Evolutionary conservation across 2,797 vertebrate species (phyloP).

Genomic region (Columba guinea): DNA sequence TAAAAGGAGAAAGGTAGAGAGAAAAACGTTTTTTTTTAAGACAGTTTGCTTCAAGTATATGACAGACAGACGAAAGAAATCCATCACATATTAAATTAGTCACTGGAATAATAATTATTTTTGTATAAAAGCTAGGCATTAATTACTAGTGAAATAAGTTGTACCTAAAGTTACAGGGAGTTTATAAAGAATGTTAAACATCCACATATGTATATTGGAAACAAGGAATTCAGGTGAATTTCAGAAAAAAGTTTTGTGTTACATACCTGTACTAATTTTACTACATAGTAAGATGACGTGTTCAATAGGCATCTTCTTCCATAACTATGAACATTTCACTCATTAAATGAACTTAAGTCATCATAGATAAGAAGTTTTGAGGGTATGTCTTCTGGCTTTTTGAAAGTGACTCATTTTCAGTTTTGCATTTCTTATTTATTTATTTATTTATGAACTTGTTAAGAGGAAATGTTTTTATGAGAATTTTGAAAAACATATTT

Average conservation of each 20-base stretch:
- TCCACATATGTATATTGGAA: background rate
- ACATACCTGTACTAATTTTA: background rate
- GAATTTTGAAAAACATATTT: background rate
- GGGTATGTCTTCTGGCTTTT: background rate
- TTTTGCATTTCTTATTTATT: background rate
- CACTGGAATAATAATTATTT: background rate
- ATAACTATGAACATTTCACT: background rate
- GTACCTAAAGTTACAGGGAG: background rate
- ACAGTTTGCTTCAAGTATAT: background rate
- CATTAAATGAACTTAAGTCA: background rate
- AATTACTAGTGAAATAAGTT: background rate
- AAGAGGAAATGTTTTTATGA: background rate
- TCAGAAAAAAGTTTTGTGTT: background rate
- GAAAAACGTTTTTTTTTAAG: background rate
- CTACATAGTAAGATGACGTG: accelerated
- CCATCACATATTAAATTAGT: background rate
- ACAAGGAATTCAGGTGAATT: background rate
- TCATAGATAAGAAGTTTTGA: background rate
- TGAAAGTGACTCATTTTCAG: background rate
- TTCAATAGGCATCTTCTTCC: background rate
- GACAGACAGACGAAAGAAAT: background rate
- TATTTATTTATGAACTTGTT: background rate
- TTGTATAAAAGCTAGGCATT: background rate
- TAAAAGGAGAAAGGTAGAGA: background rate
- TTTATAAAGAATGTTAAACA: background rate